Conservation (phyloP, 1,140 invertebrate species). For the Orchestia grillus region DNA sequence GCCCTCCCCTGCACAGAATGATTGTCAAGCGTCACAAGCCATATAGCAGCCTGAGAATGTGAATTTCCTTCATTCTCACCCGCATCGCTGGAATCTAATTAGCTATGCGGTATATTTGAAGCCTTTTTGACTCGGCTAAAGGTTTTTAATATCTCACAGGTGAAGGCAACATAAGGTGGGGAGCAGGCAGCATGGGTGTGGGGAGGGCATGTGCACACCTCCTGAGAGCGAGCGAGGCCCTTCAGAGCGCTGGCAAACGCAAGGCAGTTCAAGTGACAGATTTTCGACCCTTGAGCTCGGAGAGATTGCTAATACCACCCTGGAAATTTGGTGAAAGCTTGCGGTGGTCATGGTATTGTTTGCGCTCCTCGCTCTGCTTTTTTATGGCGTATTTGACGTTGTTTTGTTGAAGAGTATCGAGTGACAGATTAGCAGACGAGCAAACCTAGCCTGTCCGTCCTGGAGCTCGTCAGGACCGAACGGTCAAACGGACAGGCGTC, state of each 20-base stretch:
- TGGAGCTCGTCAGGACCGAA: background rate
- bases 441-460: background rate
- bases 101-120: background rate
- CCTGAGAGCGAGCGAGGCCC: background rate
- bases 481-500: background rate
- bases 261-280: constrained; percentile 52
- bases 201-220: background rate
- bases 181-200: background rate
- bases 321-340: constrained; percentile 41
- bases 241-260: background rate
- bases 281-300: constrained; percentile 44
- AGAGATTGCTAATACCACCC: constrained; percentile 49
- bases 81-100: background rate
- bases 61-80: background rate
- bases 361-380: background rate
- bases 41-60: background rate
- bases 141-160: background rate
- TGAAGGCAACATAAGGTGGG: background rate
- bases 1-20: background rate
- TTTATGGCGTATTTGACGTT: background rate
- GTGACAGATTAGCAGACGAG: constrained; percentile 31
- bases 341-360: constrained; percentile 2
- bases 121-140: background rate
- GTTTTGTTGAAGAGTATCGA: constrained; percentile 34
- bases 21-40: background rate